Evolutionary conservation across 92 coral and sea anemone species (phyloP).

Genomic region (Virgularia gustaviana): DNA sequence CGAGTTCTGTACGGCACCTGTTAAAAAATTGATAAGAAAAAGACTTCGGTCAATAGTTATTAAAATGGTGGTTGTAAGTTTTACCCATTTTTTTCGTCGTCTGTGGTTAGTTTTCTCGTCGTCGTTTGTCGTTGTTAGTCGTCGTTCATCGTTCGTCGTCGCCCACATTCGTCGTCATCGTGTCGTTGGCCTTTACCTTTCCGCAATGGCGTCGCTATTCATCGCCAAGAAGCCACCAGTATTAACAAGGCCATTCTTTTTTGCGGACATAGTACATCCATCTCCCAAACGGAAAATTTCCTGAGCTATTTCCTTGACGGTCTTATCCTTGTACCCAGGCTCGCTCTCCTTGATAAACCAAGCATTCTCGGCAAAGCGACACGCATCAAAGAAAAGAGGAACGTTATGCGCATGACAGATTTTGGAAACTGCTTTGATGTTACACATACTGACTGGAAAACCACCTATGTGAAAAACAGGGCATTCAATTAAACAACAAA

Average conservation of each 20-base stretch:
- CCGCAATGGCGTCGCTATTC: constrained; percentile 59
- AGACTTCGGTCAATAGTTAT: no score
- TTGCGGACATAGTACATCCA: constrained; percentile 76
- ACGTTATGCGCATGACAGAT: constrained; percentile 53
- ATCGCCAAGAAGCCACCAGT: constrained; percentile 71
- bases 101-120: no score
- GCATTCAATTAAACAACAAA: no score
- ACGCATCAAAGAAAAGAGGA: constrained; percentile 68
- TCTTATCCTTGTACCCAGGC: constrained; percentile 54
- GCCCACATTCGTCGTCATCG: not conserved
- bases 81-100: not conserved
- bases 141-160: no score
- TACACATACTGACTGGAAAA: constrained; percentile 66
- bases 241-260: constrained; percentile 69
- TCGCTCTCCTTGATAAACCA: constrained; percentile 71
- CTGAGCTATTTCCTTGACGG: constrained; percentile 60
- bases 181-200: not conserved
- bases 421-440: constrained; percentile 67
- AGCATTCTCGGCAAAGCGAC: constrained; percentile 82
- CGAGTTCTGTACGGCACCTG: constrained; percentile 55
- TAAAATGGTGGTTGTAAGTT: no score
- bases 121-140: no score
- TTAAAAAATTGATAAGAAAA: not conserved
- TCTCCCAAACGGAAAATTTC: constrained; percentile 63
- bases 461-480: no score